Conservation (phyloP, 2,888 invertebrate genomes). For the Sympetrum striolatum region DNA sequence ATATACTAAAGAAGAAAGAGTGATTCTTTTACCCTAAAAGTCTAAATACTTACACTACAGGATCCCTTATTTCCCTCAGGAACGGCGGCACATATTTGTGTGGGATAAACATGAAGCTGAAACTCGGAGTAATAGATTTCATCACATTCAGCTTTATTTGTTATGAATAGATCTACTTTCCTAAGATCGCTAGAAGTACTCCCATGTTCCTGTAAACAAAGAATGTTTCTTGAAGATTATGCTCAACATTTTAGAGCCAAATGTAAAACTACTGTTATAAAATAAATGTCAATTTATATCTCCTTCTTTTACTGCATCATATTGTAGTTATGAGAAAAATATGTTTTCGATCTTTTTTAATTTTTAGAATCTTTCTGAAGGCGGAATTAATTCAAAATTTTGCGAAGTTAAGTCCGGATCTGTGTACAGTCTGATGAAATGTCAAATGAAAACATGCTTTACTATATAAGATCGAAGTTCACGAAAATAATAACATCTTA, state of each 20-base stretch:
- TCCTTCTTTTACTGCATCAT: too few relatives aligned
- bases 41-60: not conserved
- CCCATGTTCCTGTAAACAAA: not conserved
- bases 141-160: not conserved
- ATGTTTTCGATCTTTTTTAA: too few relatives aligned
- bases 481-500: not conserved
- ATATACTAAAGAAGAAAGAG: too few relatives aligned
- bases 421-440: too few relatives aligned
- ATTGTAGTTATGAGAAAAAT: too few relatives aligned
- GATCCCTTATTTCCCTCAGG: not conserved
- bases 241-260: not conserved
- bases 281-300: too few relatives aligned
- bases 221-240: not conserved
- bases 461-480: not conserved
- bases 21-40: too few relatives aligned
- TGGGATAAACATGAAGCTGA: not conserved
- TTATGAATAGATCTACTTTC: not conserved
- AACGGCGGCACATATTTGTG: not conserved
- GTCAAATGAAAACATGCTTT: too few relatives aligned
- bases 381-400: too few relatives aligned
- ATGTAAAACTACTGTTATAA: too few relatives aligned
- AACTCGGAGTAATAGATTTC: not conserved
- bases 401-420: too few relatives aligned
- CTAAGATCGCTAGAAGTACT: not conserved
- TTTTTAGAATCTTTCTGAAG: too few relatives aligned